Evolutionary conservation across 30 jellyfish, hydroid and myxozoan genomes (phyloP).

Genomic region (Catostylus mosaicus): DNA sequence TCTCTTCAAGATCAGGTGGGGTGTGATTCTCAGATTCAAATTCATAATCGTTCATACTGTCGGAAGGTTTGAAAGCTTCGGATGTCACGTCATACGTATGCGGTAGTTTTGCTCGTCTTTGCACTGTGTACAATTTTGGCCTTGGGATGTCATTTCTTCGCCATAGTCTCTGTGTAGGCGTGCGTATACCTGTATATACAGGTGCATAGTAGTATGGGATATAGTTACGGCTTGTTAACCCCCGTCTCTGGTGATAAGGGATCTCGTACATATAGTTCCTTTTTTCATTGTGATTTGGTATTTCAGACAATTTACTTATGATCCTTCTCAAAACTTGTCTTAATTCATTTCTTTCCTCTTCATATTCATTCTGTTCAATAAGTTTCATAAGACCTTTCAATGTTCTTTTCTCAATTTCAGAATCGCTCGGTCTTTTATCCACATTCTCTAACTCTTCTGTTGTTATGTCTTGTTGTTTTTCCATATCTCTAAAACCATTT

Average conservation of each 20-base stretch:
- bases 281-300: constrained; percentile 6
- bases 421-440: constrained; percentile 29
- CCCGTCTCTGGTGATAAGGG: constrained; percentile 41
- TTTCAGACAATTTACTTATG: constrained; percentile 42
- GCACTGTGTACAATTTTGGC: neutral
- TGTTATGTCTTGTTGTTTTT: constrained; percentile 16
- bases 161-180: constrained; percentile 24
- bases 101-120: constrained; percentile 15
- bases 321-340: constrained; percentile 32
- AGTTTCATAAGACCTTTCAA: constrained; percentile 10
- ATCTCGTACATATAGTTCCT: neutral
- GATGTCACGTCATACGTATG: constrained; percentile 6
- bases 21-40: neutral
- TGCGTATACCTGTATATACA: neutral
- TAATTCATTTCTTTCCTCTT: constrained; percentile 19
- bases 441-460: constrained; percentile 27
- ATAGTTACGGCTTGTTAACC: neutral
- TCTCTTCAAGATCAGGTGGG: constrained; percentile 9
- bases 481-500: constrained; percentile 8
- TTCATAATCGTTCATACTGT: constrained; percentile 5
- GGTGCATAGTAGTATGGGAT: constrained; percentile 21
- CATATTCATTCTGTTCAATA: constrained; percentile 20
- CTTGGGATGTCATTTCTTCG: constrained; percentile 15
- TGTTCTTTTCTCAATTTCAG: constrained; percentile 47
- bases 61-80: neutral